Percentiles rank a stretch among this genome's conserved stretches.
These are phyloP conservation scores for Achlya flavicornis DNA, from an alignment of 2,888 invertebrate species.

Conservation along the genomic window DNA sequence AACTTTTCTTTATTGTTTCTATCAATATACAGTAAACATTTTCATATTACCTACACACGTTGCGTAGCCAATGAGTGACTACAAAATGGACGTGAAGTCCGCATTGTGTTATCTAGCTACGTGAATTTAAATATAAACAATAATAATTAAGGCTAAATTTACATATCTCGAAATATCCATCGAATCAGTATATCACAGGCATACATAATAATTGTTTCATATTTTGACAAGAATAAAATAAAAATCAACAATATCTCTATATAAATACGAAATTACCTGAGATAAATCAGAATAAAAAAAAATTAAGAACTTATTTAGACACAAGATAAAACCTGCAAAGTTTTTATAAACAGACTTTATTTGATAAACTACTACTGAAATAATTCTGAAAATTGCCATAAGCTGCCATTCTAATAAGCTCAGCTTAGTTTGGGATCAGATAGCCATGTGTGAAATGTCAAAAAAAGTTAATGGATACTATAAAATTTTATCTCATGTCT, in stretches of 20 bases:
- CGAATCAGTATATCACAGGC: constrained; percentile 58
- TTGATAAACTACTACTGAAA: no score
- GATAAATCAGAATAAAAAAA: constrained; percentile 9
- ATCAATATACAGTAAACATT: constrained; percentile 12
- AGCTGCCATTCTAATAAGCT: no score
- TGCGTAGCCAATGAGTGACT: background rate
- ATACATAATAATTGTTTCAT: constrained; percentile 31
- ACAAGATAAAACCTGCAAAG: background rate
- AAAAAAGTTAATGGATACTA: no score
- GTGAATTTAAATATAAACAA: constrained; percentile 4
- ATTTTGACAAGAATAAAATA: constrained; percentile 13
- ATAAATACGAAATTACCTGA: constrained; percentile 20
- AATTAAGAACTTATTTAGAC: background rate
- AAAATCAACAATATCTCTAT: constrained; percentile 14
- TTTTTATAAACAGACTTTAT: background rate
- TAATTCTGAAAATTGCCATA: background rate
- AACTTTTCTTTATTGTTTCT: constrained; percentile 5
- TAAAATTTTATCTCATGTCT: background rate
- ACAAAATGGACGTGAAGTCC: background rate
- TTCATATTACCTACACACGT: background rate
- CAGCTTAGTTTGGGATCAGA: no score
- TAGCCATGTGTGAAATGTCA: no score
- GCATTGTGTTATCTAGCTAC: background rate
- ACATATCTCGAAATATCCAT: constrained; percentile 35
- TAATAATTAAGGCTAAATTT: constrained; percentile 13